phyloP scores from a whole-genome alignment of 2,888 invertebrate species.

The Lampropteryx suffumata region DNA sequence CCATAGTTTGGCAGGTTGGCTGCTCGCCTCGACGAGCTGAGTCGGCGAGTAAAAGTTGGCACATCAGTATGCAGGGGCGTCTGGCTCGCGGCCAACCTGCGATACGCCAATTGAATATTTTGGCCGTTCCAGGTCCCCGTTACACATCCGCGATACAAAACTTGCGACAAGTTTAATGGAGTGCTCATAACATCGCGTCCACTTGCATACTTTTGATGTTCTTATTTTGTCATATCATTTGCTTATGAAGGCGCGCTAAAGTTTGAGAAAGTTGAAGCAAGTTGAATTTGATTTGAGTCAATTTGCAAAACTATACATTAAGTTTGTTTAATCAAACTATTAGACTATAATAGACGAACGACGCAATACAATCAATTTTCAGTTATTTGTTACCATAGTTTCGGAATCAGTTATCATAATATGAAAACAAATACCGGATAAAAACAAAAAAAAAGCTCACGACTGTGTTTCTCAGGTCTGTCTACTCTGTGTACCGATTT shows the following conservation, averaged over 20 bases:
- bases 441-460: too few species aligned
- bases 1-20: constrained; percentile 65
- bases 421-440: too few species aligned
- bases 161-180: constrained; percentile 64
- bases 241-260: constrained; percentile 21
- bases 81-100: constrained; percentile 69
- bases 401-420: too few species aligned
- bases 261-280: constrained; percentile 17
- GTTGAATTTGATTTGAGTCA: constrained; percentile 5
- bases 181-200: constrained; percentile 52
- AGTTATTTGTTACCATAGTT: too few species aligned
- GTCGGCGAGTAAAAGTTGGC: constrained; percentile 66
- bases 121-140: constrained; percentile 54
- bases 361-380: too few species aligned
- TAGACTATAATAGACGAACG: too few species aligned
- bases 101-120: constrained; percentile 79
- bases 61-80: constrained; percentile 71
- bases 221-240: constrained; percentile 29
- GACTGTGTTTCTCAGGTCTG: too few species aligned
- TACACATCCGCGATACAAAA: constrained; percentile 65
- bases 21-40: constrained; percentile 63
- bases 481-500: too few species aligned
- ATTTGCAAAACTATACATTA: not conserved
- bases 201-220: constrained; percentile 35
- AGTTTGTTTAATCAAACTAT: too few species aligned